Evolutionary conservation across 2,888 invertebrate species (phyloP).

Genomic region (Tenthredo notha): DNA sequence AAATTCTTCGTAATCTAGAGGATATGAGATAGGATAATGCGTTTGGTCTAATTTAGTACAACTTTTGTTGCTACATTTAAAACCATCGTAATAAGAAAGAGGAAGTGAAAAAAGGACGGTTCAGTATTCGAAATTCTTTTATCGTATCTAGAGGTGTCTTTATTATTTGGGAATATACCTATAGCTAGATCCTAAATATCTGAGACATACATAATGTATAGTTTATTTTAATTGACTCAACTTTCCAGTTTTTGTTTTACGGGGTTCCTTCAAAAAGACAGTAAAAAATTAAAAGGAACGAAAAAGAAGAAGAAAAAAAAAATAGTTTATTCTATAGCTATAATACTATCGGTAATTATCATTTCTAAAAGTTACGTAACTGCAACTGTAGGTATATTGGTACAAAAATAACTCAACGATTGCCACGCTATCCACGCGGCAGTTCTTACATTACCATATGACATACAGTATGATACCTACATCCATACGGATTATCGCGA

Average conservation of each 20-base stretch:
- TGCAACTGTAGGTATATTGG: neutral
- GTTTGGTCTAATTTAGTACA: neutral
- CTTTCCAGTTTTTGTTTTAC: neutral
- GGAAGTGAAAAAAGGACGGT: neutral
- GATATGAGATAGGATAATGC: neutral
- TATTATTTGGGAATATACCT: neutral
- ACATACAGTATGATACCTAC: neutral
- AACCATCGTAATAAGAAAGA: neutral
- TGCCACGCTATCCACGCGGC: conserved; percentile 7
- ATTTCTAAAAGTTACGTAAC: conserved; percentile 8
- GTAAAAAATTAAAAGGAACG: neutral
- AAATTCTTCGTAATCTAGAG: neutral
- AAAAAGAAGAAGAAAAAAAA: neutral
- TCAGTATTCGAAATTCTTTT: neutral
- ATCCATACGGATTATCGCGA: neutral
- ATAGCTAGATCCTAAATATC: neutral
- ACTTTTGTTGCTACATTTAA: neutral
- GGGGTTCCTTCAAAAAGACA: neutral
- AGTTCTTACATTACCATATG: neutral
- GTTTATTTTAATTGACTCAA: neutral
- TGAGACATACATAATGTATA: neutral
- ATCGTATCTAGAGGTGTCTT: neutral
- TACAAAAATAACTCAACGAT: conserved; percentile 21
- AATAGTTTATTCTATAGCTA: neutral
- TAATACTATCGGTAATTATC: conserved; percentile 3